Base-by-base conservation (phyloP, 2,888 invertebrate genomes). In the Leptinotarsa peninsularis region DNA sequence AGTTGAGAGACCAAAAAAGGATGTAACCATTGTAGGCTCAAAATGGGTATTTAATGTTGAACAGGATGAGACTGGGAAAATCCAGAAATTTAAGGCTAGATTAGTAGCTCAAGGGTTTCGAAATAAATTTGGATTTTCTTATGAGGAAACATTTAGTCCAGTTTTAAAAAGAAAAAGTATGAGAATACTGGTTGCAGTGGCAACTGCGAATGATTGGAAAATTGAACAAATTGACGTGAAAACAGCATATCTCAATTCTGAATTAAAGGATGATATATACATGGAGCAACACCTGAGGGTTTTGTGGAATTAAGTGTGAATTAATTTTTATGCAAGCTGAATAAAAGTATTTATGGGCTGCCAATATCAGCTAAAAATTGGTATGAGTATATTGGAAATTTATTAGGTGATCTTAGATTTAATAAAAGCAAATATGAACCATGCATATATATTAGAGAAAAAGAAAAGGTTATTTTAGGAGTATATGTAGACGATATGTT, bases 201-300 rank as follows among this genome's bases (percentile, higher is more conserved):
- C 66, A 33, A 18, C n/a, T 2, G 13, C 14, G 4, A 14, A 66
- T 43, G 43, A 18, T 7, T 66, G 66, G 66, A n/a, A 43, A n/a
- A 43, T 43, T n/a, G 66, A 66, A 21, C 66, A 66, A 33, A 66
- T 66, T 10, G 66, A 33, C 0, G 43, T 43, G 17, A 23, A 23
- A 4, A 43, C 66, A 2, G 66, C 66, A 13, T 66, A 14, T 33
- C 66, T 66, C 4, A 21, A 66, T 43, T 17, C 33, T 2, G 18
- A 66, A 43, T n/a, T 66, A 7, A 17, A 66, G 3, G 66, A 27
- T 10, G 43, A 17, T 0, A 43, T 66, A 17, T 66, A 43, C 13
- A 66, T 66, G 66, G 43, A 66, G 33, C 66, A 23, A 18, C 66
- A 18, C 66, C 66, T 14, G 18, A 21, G 18, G 17, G 23, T 60